Evolutionary conservation across 1,140 invertebrate genomes (phyloP).

Genomic region (Manduca sexta): DNA sequence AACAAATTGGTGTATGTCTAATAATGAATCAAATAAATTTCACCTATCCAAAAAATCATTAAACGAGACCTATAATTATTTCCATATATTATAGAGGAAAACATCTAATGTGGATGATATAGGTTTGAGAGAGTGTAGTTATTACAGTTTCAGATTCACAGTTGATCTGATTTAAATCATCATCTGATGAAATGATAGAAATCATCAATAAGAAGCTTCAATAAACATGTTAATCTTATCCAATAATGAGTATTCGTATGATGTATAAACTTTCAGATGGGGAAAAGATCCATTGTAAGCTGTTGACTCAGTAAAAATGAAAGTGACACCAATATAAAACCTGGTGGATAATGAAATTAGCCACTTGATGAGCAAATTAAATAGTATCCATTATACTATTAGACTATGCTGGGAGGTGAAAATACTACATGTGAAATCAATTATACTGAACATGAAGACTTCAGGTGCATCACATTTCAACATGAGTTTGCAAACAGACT

Average conservation of each 20-base stretch:
- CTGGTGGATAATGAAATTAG: slow-evolving; percentile 46
- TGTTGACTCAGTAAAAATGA: slow-evolving; percentile 58
- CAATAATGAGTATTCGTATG: slow-evolving; percentile 59
- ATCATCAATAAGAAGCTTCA: slow-evolving; percentile 42
- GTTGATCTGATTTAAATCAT: slow-evolving; percentile 38
- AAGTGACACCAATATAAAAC: slow-evolving; percentile 51
- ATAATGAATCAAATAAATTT: slow-evolving; percentile 66
- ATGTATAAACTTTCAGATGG: slow-evolving; percentile 63
- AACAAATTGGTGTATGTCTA: slow-evolving; percentile 50
- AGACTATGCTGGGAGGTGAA: too few relatives aligned
- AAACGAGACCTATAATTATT: slow-evolving; percentile 16
- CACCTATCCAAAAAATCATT: slow-evolving; percentile 52
- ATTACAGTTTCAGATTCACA: slow-evolving; percentile 48
- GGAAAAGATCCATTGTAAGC: slow-evolving; percentile 53
- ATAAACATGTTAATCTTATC: slow-evolving; percentile 27
- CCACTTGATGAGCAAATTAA: slow-evolving; percentile 42
- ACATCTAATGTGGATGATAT: slow-evolving; percentile 48
- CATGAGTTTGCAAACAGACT: too few relatives aligned
- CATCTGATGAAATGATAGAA: slow-evolving; percentile 37
- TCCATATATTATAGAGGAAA: slow-evolving; percentile 25
- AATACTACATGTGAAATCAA: too few relatives aligned
- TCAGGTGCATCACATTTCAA: too few relatives aligned
- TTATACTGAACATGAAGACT: too few relatives aligned
- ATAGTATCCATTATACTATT: slow-evolving; percentile 55
- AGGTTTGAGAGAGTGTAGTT: slow-evolving; percentile 35